Evolutionary conservation across 1,140 invertebrate genomes (phyloP), one percentile per base, ranked within the genome.

Genomic region (Achroia grisella): DNA sequence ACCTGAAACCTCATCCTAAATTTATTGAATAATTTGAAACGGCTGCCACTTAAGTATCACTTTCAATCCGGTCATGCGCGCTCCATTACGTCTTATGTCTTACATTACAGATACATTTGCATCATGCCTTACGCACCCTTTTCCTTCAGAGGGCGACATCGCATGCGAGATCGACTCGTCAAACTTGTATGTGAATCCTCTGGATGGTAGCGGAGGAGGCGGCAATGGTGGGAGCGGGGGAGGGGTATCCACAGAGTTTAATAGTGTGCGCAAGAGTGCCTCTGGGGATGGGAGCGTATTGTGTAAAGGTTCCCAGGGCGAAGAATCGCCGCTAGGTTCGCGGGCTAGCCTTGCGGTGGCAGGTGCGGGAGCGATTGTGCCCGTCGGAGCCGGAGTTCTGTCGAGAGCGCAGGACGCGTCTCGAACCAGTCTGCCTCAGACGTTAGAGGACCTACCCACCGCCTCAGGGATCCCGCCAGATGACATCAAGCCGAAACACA

Each of bases 121-220:
- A 73, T 97, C 95, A 85, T 98, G 96, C 88, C 93, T 95, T 87
- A 98, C 96, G 54, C 95, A 97, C 87, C 95, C 95, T 62, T 97
- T 94, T 86, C 91, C 93, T 79, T 96, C 94, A 62, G 89, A 93
- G 86, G 93, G 91, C 62, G 93, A 94, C 85, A 88, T 94, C 62
- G 91, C 92, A 39, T 89, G 91, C 54, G 92, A 93, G 71, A 86
- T 86, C 67, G 89, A 87, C 75, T 87, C 86, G 43, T 93, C 93
- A 74, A 97, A 97, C 87, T 89, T 97, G 53, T 98, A 97, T 86
- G 92, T 97, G 64, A 97, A 97, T 87, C 95, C 96, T 8, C 77
- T 97, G 78, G 94, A 94, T 61, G 89, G 89, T 72, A 88, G 85
- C 71, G 86, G 82, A 53, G 85, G 86, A 48, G 69, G 71, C 60